phyloP scores from a whole-genome alignment of 2,113 vertebrate species.

The Eira barbara region DNA sequence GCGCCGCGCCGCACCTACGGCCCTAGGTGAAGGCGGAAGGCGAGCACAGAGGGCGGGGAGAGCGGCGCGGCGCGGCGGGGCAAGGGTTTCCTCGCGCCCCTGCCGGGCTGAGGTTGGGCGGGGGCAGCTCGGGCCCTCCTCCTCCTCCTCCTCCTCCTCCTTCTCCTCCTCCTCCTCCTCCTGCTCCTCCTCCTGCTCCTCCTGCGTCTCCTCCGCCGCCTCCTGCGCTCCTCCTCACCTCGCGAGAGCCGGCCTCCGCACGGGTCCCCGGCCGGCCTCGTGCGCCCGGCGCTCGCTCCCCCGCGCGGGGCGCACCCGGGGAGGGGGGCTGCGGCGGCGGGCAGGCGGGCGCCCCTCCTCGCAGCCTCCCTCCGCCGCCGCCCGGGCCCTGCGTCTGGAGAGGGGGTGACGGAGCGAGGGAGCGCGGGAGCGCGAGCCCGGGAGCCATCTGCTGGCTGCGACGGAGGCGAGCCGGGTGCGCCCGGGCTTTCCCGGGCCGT shows the following conservation, averaged over 20 bases:
- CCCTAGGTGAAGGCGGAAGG: slow-evolving; percentile 67
- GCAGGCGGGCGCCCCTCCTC: slow-evolving; percentile 25
- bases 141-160: background rate
- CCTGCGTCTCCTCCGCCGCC: background rate
- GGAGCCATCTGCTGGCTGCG: slow-evolving; percentile 78
- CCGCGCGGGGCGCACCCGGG: background rate
- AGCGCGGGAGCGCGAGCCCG: slow-evolving; percentile 8
- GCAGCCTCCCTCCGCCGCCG: background rate
- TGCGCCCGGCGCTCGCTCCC: background rate
- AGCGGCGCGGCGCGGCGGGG: background rate
- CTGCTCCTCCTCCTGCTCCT: background rate
- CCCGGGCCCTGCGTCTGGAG: slow-evolving; percentile 17
- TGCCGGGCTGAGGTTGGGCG: slow-evolving; percentile 2
- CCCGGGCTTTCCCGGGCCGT: background rate
- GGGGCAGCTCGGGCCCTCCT: slow-evolving; percentile 51
- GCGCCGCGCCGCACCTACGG: slow-evolving; percentile 61
- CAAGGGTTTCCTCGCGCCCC: background rate
- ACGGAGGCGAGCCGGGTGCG: background rate
- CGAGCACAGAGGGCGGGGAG: slow-evolving; percentile 43
- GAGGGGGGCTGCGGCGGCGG: background rate
- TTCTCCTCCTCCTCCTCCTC: background rate
- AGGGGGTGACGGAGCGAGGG: background rate
- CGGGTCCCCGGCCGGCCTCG: background rate
- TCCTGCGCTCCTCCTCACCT: slow-evolving; percentile 43
- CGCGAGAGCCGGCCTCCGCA: slow-evolving; percentile 62